These are phyloP conservation scores for Mesocentrotus franciscanus DNA, from an alignment of 53 echinoderm and acorn worm genomes.

Conservation along the genomic window DNA sequence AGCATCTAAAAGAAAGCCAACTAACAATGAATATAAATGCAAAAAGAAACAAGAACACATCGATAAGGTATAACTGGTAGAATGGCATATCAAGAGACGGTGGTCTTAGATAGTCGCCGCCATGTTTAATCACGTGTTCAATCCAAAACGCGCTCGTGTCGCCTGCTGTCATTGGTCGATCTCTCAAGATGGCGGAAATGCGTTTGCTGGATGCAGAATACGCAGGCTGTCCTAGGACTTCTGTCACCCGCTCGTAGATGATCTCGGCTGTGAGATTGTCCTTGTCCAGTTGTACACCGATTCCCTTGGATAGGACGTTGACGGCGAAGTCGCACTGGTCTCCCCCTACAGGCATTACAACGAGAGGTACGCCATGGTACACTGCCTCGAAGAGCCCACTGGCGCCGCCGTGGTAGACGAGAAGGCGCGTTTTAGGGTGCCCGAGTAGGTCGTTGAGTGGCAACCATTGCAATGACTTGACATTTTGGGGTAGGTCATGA, in stretches of 20 bases:
- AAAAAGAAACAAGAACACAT: not conserved
- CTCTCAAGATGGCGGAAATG: conserved; percentile 38
- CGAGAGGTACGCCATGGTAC: conserved; percentile 27
- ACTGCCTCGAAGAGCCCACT: conserved; percentile 15
- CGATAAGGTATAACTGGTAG: conserved; percentile 14
- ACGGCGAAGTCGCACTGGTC: not conserved
- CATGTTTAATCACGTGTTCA: conserved; percentile 53
- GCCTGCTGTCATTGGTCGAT: conserved; percentile 35
- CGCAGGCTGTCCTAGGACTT: not conserved
- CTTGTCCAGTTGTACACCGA: conserved; percentile 8
- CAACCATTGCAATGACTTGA: conserved; percentile 29
- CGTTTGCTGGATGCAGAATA: not conserved
- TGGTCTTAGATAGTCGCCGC: not conserved
- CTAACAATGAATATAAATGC: not conserved
- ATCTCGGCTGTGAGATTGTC: not conserved
- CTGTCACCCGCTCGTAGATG: conserved; percentile 36
- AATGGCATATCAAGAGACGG: conserved; percentile 25
- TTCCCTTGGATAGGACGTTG: not conserved
- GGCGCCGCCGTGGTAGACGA: conserved; percentile 7
- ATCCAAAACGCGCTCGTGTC: conserved; percentile 47
- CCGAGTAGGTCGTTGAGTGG: conserved; percentile 36
- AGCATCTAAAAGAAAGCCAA: not conserved
- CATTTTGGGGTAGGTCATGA: not conserved
- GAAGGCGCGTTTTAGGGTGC: not conserved
- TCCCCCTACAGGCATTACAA: not conserved